These are phyloP conservation scores for Myodes glareolus DNA, from an alignment of 2,113 vertebrate genomes.

Conservation along the genomic window DNA sequence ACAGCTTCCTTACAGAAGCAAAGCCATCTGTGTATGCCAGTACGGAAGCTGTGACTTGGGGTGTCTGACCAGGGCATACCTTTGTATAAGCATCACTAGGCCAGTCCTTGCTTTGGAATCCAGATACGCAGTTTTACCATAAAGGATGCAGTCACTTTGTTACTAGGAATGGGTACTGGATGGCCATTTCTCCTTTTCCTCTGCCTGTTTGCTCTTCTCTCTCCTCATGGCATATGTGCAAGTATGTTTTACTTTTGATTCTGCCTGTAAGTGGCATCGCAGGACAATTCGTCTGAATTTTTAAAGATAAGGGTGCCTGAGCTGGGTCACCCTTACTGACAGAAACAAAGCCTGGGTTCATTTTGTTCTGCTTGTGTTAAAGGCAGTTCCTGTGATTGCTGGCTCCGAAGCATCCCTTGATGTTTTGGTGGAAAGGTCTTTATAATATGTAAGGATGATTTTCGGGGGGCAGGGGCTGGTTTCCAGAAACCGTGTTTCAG, in stretches of 20 bases:
- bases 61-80: not conserved
- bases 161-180: not conserved
- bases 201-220: not conserved
- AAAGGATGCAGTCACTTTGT: not conserved
- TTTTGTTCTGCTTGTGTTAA: not conserved
- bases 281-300: not conserved
- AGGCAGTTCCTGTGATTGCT: slow-evolving; percentile 14
- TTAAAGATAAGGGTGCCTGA: not conserved
- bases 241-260: not conserved
- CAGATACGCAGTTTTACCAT: not conserved
- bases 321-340: not conserved
- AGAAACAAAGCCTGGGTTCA: not conserved
- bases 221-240: not conserved
- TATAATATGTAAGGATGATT: not conserved
- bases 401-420: not conserved
- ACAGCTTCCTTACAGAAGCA: not conserved
- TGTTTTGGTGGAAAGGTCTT: not conserved
- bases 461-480: not conserved
- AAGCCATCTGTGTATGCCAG: not conserved
- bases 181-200: not conserved
- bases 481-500: not conserved
- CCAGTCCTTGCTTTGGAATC: not conserved
- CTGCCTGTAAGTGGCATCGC: not conserved
- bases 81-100: not conserved
- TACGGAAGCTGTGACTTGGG: not conserved